Evolutionary conservation across 92 coral and sea anemone genomes (phyloP).

Genomic region (Umimayanthus kanabou): DNA sequence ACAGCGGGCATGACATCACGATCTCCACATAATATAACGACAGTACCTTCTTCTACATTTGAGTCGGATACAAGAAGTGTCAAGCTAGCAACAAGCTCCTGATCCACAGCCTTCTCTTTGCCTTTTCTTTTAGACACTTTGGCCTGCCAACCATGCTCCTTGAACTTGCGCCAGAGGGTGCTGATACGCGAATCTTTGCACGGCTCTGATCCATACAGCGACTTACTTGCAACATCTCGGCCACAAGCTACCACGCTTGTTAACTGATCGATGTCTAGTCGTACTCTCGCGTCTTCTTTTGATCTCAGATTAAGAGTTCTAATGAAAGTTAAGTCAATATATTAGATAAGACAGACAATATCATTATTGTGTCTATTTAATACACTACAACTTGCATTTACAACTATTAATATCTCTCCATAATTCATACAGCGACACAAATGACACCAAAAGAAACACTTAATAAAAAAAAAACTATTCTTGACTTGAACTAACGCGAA

Average conservation of each 20-base stretch:
- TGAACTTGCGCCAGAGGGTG: neutral
- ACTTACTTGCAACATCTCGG: conserved; percentile 3
- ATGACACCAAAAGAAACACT: too few species aligned
- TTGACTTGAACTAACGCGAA: too few species aligned
- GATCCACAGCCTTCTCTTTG: conserved; percentile 22
- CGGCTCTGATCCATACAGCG: conserved; percentile 17
- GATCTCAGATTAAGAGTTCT: conserved; percentile 3
- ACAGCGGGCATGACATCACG: conserved; percentile 16
- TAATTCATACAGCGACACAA: too few species aligned
- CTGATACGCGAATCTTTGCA: neutral
- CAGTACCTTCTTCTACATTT: neutral
- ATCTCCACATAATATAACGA: neutral
- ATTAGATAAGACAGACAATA: neutral
- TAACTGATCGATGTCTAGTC: conserved; percentile 7
- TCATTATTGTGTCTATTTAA: too few species aligned
- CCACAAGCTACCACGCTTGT: neutral
- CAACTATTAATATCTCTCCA: too few species aligned
- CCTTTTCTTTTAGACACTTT: neutral
- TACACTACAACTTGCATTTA: too few species aligned
- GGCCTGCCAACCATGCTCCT: neutral
- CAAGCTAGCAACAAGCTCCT: conserved; percentile 14
- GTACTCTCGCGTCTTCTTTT: conserved; percentile 18
- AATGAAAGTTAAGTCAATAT: neutral
- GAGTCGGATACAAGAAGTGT: neutral
- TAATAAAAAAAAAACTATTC: too few species aligned